Conservation (phyloP, 1,140 invertebrate species). For the Eupristina koningsbergeri region DNA sequence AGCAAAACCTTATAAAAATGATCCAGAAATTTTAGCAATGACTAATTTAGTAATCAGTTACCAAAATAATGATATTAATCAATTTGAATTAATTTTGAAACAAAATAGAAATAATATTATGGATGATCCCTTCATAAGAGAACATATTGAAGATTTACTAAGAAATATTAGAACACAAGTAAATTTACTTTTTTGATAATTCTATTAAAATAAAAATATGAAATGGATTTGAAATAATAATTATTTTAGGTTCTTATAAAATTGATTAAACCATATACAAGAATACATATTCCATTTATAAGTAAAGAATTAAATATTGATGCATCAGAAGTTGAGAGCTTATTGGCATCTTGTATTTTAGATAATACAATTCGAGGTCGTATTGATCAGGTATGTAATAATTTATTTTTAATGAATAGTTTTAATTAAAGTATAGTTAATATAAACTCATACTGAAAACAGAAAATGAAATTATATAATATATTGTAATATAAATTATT, state of each 20-base stretch:
- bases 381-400: constrained; percentile 86
- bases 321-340: constrained; percentile 94
- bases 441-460: not conserved
- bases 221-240: constrained; percentile 23
- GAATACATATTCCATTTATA: constrained; percentile 98
- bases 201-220: not conserved
- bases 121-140: constrained; percentile 99
- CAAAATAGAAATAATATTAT: constrained; percentile 97
- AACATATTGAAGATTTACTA: constrained; percentile 98
- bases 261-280: constrained; percentile 97
- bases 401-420: not conserved
- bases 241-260: constrained; percentile 90
- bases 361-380: constrained; percentile 97
- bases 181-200: constrained; percentile 19
- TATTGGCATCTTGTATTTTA: constrained; percentile 98
- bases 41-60: constrained; percentile 98
- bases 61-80: constrained; percentile 99
- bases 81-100: constrained; percentile 97
- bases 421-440: not conserved
- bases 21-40: constrained; percentile 99
- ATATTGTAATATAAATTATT: too few species aligned
- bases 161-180: constrained; percentile 96
- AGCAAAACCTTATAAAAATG: constrained; percentile 99
- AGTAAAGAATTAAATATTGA: constrained; percentile 98
- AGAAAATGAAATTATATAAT: too few species aligned